Percentiles rank a stretch among this genome's conserved stretches.
phyloP scores from a whole-genome alignment of 2,888 invertebrate genomes.

The Heterodera filipjevi region DNA sequence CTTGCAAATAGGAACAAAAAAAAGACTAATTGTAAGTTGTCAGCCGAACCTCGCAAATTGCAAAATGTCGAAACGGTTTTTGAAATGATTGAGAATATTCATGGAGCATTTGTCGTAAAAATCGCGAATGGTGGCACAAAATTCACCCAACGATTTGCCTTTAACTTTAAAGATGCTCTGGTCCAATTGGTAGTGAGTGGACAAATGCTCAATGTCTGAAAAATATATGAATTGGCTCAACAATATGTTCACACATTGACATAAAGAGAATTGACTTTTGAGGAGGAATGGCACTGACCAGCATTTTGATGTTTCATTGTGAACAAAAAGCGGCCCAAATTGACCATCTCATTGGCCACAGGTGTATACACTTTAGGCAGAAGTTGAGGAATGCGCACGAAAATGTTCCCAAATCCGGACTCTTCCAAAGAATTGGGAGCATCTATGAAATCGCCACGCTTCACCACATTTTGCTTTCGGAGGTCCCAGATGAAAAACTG shows the following conservation, averaged over 20 bases:
- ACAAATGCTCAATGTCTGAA: constrained; percentile 25
- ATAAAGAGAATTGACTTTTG: too few relatives aligned
- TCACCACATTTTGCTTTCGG: constrained; percentile 17
- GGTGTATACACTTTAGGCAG: constrained; percentile 23
- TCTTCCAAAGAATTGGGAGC: neutral
- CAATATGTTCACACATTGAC: too few relatives aligned
- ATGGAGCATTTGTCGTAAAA: constrained; percentile 23
- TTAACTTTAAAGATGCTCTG: constrained; percentile 8
- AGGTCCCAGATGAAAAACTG: constrained; percentile 38
- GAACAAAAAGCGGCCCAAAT: constrained; percentile 32
- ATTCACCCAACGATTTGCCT: constrained; percentile 21
- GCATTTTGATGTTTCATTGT: constrained; percentile 32
- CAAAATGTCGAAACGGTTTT: constrained; percentile 28
- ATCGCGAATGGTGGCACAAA: constrained; percentile 17
- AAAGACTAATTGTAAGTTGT: neutral
- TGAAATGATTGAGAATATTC: constrained; percentile 31
- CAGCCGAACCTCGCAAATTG: constrained; percentile 29
- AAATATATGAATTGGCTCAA: neutral
- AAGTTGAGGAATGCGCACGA: constrained; percentile 30
- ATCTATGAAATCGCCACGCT: constrained; percentile 26
- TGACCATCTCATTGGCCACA: constrained; percentile 19
- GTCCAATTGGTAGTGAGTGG: constrained; percentile 27
- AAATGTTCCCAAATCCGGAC: constrained; percentile 24
- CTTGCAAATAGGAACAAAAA: too few relatives aligned
- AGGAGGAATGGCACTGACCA: constrained; percentile 15